A percentile compares a stretch with the other conserved stretches of the same genome.
These are phyloP conservation scores for Protobothrops mucrosquamatus DNA, from an alignment of 2,113 vertebrate species.

Conservation along the genomic window DNA sequence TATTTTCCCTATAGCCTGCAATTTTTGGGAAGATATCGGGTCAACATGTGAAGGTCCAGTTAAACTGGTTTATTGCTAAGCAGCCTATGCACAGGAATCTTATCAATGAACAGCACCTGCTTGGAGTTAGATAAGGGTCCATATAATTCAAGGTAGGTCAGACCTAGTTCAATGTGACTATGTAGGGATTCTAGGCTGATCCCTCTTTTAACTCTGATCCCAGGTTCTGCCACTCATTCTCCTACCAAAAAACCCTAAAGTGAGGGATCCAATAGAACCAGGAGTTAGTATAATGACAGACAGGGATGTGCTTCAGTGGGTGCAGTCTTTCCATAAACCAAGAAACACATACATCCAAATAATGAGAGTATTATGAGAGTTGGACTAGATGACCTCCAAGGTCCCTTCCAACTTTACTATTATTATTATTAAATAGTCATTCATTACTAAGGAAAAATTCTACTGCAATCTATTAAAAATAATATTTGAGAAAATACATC, in stretches of 20 bases:
- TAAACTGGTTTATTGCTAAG: background rate
- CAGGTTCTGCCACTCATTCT: background rate
- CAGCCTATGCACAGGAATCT: background rate
- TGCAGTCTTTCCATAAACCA: background rate
- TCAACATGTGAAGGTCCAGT: background rate
- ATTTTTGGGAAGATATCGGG: background rate
- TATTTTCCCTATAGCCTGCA: background rate
- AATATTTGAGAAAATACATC: background rate
- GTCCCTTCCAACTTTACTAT: too few relatives aligned
- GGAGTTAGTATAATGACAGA: background rate
- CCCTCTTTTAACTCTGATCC: background rate
- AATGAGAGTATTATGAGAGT: too few relatives aligned
- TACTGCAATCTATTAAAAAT: background rate
- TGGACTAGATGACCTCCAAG: too few relatives aligned
- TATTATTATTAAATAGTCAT: background rate
- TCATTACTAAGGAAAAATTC: background rate
- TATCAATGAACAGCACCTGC: background rate
- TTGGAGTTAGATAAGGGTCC: background rate
- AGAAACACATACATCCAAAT: background rate
- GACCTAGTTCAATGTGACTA: background rate
- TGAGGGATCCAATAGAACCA: background rate
- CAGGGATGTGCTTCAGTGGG: background rate
- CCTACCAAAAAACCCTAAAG: background rate
- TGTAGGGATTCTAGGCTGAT: background rate
- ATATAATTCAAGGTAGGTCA: background rate